Evolutionary conservation across 1,140 invertebrate genomes (phyloP).

Genomic region (Drosophila lowei): DNA sequence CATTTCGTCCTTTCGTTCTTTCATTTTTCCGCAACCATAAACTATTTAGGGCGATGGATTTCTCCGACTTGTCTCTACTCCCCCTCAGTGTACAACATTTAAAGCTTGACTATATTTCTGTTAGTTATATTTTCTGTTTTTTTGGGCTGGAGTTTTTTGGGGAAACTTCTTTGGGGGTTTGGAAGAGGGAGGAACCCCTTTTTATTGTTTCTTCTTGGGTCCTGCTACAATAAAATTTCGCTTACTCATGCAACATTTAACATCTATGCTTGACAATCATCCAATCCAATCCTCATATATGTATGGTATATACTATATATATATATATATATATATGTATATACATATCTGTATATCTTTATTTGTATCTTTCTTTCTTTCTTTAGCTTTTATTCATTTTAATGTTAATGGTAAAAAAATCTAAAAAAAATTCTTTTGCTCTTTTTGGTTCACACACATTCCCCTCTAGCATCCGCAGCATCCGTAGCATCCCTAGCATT

Average conservation of each 20-base stretch:
- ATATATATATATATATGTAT: neutral
- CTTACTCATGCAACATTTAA: slow-evolving; percentile 73
- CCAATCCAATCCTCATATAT: slow-evolving; percentile 5
- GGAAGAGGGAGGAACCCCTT: neutral
- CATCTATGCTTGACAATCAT: slow-evolving; percentile 45
- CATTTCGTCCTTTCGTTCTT: slow-evolving; percentile 29
- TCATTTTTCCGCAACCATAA: slow-evolving; percentile 23
- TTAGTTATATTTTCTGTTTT: neutral
- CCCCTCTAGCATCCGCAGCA: no score
- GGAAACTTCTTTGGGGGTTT: slow-evolving; percentile 19
- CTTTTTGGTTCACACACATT: slow-evolving; percentile 21
- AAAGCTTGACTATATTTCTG: slow-evolving; percentile 71
- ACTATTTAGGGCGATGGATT: slow-evolving; percentile 25
- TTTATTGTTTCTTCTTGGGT: slow-evolving; percentile 18
- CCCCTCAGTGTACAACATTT: slow-evolving; percentile 66
- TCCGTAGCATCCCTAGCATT: neutral
- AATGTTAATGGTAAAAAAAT: slow-evolving; percentile 74
- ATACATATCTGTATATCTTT: slow-evolving; percentile 12
- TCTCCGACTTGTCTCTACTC: slow-evolving; percentile 2
- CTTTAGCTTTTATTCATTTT: slow-evolving; percentile 5
- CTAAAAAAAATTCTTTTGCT: slow-evolving; percentile 57
- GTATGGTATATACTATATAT: neutral
- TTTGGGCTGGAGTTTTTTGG: slow-evolving; percentile 8
- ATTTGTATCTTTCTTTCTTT: neutral
- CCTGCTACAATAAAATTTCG: slow-evolving; percentile 57